Evolutionary conservation across 1,140 invertebrate genomes (phyloP).

Genomic region (Leptinotarsa lineolata): DNA sequence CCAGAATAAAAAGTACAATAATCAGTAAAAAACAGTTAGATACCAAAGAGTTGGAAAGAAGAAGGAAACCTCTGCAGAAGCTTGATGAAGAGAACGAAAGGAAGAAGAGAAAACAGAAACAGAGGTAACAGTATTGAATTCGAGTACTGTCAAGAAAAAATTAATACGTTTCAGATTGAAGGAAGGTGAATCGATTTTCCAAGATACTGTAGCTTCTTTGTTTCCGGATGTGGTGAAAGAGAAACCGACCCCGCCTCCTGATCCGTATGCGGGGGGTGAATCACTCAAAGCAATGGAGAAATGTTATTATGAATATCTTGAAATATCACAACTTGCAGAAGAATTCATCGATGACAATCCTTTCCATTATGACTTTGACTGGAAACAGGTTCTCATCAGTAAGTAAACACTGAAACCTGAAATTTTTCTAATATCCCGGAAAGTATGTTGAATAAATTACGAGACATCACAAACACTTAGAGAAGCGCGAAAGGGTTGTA

Average conservation of each 20-base stretch:
- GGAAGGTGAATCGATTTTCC: constrained; percentile 48
- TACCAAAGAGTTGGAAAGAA: constrained; percentile 56
- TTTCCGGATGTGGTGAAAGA: constrained; percentile 52
- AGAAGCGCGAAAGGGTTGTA: not conserved
- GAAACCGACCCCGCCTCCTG: constrained; percentile 41
- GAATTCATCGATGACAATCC: constrained; percentile 40
- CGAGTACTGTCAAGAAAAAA: not conserved
- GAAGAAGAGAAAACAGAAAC: constrained; percentile 54
- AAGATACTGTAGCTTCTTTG: constrained; percentile 48
- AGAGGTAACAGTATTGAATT: constrained; percentile 29
- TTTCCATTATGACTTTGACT: constrained; percentile 47
- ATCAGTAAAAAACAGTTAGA: constrained; percentile 58
- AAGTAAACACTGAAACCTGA: not conserved
- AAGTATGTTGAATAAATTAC: not conserved
- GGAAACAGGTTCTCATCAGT: constrained; percentile 40
- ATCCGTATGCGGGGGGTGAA: constrained; percentile 45
- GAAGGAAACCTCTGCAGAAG: constrained; percentile 55
- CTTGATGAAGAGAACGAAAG: constrained; percentile 54
- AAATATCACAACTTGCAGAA: constrained; percentile 27
- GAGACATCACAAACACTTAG: not conserved
- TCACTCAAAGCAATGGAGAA: constrained; percentile 28
- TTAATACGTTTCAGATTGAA: constrained; percentile 32
- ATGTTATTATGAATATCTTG: constrained; percentile 36
- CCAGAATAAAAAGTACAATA: constrained; percentile 58
- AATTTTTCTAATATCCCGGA: not conserved